Percentiles rank a stretch among this genome's conserved stretches.
Evolutionary conservation across 2,797 vertebrate genomes (phyloP).

Genomic region (Chaunax sp.): DNA sequence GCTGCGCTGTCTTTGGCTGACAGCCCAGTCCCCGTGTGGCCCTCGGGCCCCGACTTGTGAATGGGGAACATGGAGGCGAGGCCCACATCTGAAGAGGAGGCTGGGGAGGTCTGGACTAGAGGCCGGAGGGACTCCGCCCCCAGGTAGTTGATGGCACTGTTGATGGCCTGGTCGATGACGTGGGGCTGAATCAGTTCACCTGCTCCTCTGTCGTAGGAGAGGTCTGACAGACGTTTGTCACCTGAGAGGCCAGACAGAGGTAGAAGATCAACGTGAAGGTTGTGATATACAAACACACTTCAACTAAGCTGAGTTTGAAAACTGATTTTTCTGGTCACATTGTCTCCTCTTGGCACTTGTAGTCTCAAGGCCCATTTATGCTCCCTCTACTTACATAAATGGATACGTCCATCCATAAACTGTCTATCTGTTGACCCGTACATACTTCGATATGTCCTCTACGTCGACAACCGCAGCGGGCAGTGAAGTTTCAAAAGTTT

Average conservation of each 20-base stretch:
- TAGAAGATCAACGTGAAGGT: constrained; percentile 10
- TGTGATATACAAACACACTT: background rate
- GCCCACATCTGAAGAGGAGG: constrained; percentile 86
- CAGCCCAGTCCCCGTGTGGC: constrained; percentile 76
- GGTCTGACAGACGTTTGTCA: constrained; percentile 92
- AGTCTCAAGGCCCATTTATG: background rate
- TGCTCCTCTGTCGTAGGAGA: constrained; percentile 88
- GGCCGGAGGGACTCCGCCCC: constrained; percentile 97
- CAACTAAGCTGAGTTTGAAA: background rate
- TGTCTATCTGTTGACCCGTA: too few species aligned
- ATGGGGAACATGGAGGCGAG: constrained; percentile 90
- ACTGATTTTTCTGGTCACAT: background rate
- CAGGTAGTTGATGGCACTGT: constrained; percentile 97
- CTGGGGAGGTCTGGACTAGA: constrained; percentile 93
- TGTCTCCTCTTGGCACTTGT: background rate
- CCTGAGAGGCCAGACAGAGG: constrained; percentile 80
- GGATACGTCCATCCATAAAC: too few species aligned
- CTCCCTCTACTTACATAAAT: background rate
- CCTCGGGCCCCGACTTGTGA: constrained; percentile 87
- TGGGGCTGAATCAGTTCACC: constrained; percentile 94
- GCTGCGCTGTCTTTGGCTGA: constrained; percentile 93
- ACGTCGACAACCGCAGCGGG: too few species aligned
- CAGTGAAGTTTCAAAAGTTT: too few species aligned
- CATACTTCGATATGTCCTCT: too few species aligned
- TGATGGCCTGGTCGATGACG: constrained; percentile 98